Evolutionary conservation across 2,797 vertebrate species (phyloP).

Genomic region (Gouania willdenowi): DNA sequence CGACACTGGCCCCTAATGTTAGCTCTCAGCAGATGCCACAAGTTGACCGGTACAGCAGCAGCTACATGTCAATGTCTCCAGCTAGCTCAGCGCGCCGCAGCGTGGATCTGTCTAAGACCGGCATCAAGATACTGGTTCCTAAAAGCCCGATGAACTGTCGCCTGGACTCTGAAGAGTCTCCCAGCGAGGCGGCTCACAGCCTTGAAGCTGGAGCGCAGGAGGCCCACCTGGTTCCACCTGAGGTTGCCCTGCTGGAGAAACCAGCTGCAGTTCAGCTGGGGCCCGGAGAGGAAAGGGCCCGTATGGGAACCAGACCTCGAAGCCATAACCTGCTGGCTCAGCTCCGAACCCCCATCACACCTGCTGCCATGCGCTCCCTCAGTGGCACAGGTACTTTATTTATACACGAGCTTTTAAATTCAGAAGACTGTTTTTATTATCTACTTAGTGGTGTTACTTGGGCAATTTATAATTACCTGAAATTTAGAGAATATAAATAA

Average conservation of each 20-base stretch:
- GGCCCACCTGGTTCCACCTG: slow-evolving; percentile 85
- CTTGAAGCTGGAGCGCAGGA: slow-evolving; percentile 84
- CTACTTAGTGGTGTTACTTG: too few relatives aligned
- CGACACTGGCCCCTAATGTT: slow-evolving; percentile 46
- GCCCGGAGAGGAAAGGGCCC: slow-evolving; percentile 89
- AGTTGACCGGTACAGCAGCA: neutral
- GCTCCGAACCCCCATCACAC: slow-evolving; percentile 78
- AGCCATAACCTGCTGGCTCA: slow-evolving; percentile 74
- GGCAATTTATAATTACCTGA: too few relatives aligned
- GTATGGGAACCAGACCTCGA: slow-evolving; percentile 92
- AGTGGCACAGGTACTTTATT: slow-evolving; percentile 88
- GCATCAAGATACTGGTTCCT: slow-evolving; percentile 97
- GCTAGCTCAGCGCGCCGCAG: slow-evolving; percentile 75
- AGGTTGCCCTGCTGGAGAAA: slow-evolving; percentile 88
- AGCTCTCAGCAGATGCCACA: slow-evolving; percentile 60
- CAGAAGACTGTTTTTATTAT: too few relatives aligned
- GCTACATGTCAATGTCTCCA: neutral
- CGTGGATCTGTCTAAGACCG: slow-evolving; percentile 89
- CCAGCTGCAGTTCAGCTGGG: slow-evolving; percentile 79
- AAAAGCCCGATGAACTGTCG: slow-evolving; percentile 91
- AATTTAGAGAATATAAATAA: too few relatives aligned
- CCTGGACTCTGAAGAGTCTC: slow-evolving; percentile 82
- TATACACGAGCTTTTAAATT: too few relatives aligned
- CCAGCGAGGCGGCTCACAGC: slow-evolving; percentile 85
- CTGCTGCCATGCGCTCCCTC: slow-evolving; percentile 78